Evolutionary conservation across 2,888 invertebrate species (phyloP).

Genomic region (Bruchidius siliquastri): DNA sequence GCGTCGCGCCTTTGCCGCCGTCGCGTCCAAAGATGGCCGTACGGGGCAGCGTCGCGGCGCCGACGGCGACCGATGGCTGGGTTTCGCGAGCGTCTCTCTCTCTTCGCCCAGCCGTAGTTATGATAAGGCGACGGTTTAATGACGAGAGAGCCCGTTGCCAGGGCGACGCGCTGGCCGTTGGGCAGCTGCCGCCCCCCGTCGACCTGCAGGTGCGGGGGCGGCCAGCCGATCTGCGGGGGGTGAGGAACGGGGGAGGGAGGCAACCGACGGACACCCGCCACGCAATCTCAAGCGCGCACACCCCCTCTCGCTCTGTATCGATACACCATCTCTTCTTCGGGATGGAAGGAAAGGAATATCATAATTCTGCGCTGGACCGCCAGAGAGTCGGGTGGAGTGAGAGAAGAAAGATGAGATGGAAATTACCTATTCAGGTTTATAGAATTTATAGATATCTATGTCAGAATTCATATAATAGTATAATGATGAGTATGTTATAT

Average conservation of each 20-base stretch:
- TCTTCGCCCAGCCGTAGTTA: conserved; percentile 34
- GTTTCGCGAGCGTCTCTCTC: background rate
- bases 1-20: background rate
- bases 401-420: conserved; percentile 36
- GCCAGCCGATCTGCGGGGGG: conserved; percentile 43
- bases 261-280: conserved; percentile 3
- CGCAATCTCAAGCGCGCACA: conserved; percentile 8
- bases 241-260: conserved; percentile 31
- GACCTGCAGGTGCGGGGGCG: conserved; percentile 43
- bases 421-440: conserved; percentile 43
- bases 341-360: background rate
- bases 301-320: background rate
- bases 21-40: conserved; percentile 5
- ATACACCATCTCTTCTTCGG: background rate
- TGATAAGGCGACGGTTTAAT: conserved; percentile 56
- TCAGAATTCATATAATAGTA: too few relatives aligned
- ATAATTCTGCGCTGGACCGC: conserved; percentile 11
- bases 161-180: conserved; percentile 51
- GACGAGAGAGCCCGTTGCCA: conserved; percentile 48
- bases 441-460: too few relatives aligned
- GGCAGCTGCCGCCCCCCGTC: conserved; percentile 49
- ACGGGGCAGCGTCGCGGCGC: background rate
- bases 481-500: too few relatives aligned
- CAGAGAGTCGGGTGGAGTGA: conserved; percentile 13
- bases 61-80: background rate